phyloP scores from a whole-genome alignment of 2,113 vertebrate genomes.

The Psilopogon haemacephalus region DNA sequence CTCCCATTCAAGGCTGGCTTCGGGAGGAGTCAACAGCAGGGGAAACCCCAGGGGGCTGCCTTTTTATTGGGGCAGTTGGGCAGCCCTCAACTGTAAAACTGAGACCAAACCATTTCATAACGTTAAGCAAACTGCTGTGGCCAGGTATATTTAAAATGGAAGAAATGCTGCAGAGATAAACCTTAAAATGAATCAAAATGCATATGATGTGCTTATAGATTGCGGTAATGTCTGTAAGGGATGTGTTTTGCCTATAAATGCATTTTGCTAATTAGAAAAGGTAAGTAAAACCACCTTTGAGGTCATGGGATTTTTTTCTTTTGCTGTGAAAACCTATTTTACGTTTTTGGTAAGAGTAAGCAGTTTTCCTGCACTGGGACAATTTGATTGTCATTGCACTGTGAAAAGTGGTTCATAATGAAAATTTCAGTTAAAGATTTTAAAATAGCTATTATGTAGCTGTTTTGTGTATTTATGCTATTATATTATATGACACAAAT shows the following conservation, averaged over 20 bases:
- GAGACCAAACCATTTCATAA: background rate
- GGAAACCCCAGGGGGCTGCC: accelerated
- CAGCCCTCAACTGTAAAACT: background rate
- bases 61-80: accelerated
- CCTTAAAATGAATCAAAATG: background rate
- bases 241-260: background rate
- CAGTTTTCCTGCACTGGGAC: background rate
- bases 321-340: background rate
- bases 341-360: background rate
- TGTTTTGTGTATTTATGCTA: background rate
- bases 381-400: background rate
- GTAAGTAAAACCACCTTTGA: background rate
- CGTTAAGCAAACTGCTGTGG: background rate
- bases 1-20: background rate
- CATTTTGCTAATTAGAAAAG: background rate
- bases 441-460: background rate
- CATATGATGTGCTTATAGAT: background rate
- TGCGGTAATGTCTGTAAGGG: background rate
- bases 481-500: background rate
- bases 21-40: background rate
- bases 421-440: background rate
- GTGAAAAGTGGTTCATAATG: background rate
- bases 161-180: background rate
- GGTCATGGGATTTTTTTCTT: background rate
- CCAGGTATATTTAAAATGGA: background rate